phyloP scores from a whole-genome alignment of 2,113 vertebrate genomes.

The Bothrops jararaca region DNA sequence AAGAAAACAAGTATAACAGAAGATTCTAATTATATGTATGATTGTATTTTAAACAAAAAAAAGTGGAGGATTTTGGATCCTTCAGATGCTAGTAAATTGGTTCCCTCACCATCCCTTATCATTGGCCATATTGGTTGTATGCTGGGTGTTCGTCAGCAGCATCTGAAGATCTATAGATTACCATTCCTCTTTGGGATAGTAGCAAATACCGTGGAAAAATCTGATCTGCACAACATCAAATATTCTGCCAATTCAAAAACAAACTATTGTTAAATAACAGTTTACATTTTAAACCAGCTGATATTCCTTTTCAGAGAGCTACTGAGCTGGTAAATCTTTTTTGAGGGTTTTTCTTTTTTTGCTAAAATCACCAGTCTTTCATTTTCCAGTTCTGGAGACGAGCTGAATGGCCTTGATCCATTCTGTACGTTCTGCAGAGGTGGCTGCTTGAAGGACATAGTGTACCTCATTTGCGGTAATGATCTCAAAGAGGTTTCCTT shows the following conservation, averaged over 20 bases:
- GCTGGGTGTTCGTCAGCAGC: neutral
- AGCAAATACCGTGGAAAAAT: neutral
- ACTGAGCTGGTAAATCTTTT: neutral
- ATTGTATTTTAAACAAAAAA: neutral
- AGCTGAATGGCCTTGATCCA: conserved; percentile 93
- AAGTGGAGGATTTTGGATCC: neutral
- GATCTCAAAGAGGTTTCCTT: conserved; percentile 94
- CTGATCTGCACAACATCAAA: neutral
- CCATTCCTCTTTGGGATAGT: neutral
- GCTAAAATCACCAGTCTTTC: neutral
- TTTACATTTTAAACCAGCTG: neutral
- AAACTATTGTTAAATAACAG: neutral
- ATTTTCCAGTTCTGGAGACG: conserved; percentile 88
- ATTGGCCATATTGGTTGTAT: neutral
- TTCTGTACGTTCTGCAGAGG: conserved; percentile 83
- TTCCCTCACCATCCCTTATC: neutral
- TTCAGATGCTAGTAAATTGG: neutral
- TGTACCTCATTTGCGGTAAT: conserved; percentile 92
- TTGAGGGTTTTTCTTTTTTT: neutral
- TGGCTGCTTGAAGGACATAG: conserved; percentile 89
- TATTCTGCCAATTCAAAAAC: neutral
- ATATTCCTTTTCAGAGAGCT: neutral
- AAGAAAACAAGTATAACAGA: neutral
- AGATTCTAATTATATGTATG: neutral
- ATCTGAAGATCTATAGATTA: neutral